These are phyloP conservation scores for Eristalinus aeneus DNA, from an alignment of 2,888 invertebrate species.

Conservation along the genomic window DNA sequence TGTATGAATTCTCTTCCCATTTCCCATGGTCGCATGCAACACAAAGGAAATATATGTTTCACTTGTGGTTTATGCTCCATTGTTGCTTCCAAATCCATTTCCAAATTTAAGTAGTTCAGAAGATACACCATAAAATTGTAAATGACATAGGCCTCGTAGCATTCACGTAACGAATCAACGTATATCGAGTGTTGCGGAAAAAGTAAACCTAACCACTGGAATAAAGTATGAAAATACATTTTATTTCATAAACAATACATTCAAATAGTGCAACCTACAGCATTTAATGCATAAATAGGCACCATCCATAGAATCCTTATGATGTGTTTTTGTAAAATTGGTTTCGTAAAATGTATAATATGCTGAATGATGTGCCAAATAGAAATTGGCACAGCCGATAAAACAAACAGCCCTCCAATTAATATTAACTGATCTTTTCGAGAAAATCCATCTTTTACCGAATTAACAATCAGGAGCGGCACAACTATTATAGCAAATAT, in stretches of 20 bases:
- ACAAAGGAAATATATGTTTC: slow-evolving; percentile 94
- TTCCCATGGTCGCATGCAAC: slow-evolving; percentile 94
- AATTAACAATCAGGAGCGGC: slow-evolving; percentile 90
- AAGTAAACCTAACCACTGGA: slow-evolving; percentile 85
- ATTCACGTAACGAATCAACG: slow-evolving; percentile 95
- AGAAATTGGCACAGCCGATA: slow-evolving; percentile 94
- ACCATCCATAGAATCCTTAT: slow-evolving; percentile 99
- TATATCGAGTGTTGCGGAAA: slow-evolving; percentile 95
- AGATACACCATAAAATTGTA: slow-evolving; percentile 98
- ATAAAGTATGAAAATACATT: slow-evolving; percentile 40
- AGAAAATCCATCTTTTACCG: slow-evolving; percentile 89
- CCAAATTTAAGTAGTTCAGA: slow-evolving; percentile 93
- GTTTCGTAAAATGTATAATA: slow-evolving; percentile 95
- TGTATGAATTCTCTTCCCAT: slow-evolving; percentile 97
- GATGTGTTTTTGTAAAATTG: slow-evolving; percentile 95
- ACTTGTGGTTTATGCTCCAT: slow-evolving; percentile 91
- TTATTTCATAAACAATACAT: background rate
- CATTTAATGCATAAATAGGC: slow-evolving; percentile 97
- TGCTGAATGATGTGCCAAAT: slow-evolving; percentile 98
- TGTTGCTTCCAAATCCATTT: slow-evolving; percentile 91
- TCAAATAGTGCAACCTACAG: slow-evolving; percentile 84
- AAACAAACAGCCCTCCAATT: slow-evolving; percentile 94
- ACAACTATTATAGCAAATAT: slow-evolving; percentile 91
- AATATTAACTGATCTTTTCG: slow-evolving; percentile 90
- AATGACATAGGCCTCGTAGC: slow-evolving; percentile 98